phyloP scores from a whole-genome alignment of 2,888 invertebrate genomes.

The Epirrhoe tristata region DNA sequence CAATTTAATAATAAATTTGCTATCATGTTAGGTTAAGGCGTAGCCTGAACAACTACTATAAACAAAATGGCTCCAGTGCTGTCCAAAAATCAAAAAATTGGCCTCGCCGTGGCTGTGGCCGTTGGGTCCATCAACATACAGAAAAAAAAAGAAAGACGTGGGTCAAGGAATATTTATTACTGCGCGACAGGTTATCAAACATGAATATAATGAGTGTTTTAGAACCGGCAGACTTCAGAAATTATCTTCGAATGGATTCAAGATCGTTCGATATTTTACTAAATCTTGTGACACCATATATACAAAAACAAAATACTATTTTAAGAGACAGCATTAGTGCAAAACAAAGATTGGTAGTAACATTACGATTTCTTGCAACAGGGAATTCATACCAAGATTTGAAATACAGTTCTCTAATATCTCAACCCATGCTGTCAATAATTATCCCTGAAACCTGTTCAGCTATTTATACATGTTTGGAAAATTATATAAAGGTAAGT shows the following conservation, averaged over 20 bases:
- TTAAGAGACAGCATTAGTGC: slow-evolving; percentile 5
- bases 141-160: too few relatives aligned
- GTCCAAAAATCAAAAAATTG: too few relatives aligned
- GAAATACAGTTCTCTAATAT: slow-evolving; percentile 9
- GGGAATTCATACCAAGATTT: slow-evolving; percentile 12
- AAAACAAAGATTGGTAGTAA: slow-evolving; percentile 10
- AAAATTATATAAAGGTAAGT: background rate
- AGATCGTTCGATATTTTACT: background rate
- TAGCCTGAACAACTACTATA: too few relatives aligned
- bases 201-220: slow-evolving; percentile 18
- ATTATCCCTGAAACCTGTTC: slow-evolving; percentile 12
- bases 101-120: too few relatives aligned
- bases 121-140: too few relatives aligned
- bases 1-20: too few relatives aligned
- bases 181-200: slow-evolving; percentile 4
- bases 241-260: background rate
- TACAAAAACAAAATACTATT: slow-evolving; percentile 6
- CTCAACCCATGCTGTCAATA: slow-evolving; percentile 7
- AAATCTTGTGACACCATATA: slow-evolving; percentile 3
- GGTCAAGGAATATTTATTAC: background rate
- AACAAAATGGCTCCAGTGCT: too few relatives aligned
- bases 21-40: too few relatives aligned
- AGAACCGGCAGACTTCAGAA: slow-evolving; percentile 4
- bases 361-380: slow-evolving; percentile 7
- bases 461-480: slow-evolving; percentile 6